These are phyloP conservation scores for Lepidurus apus DNA, from an alignment of 1,140 invertebrate species.

Conservation along the genomic window DNA sequence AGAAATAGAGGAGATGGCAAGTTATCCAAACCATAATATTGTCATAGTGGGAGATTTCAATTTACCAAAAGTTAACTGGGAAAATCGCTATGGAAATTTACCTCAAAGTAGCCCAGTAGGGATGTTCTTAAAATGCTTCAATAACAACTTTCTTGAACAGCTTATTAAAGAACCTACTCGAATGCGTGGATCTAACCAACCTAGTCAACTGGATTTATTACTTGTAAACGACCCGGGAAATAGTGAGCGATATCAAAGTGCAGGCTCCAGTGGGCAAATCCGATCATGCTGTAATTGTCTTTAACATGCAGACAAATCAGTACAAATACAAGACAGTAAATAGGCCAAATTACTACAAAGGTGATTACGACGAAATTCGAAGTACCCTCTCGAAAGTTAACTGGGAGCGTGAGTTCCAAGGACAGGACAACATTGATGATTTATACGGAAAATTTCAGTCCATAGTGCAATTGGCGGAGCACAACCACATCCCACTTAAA, in stretches of 20 bases:
- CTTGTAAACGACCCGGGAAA: not conserved
- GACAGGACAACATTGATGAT: too few species aligned
- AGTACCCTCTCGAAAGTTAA: too few species aligned
- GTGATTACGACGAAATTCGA: too few species aligned
- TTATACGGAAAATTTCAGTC: too few species aligned
- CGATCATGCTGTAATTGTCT: not conserved
- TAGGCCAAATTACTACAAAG: not conserved
- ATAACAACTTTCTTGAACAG: not conserved
- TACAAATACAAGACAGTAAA: not conserved
- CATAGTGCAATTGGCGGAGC: too few species aligned
- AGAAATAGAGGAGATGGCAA: not conserved
- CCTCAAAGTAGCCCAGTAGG: not conserved
- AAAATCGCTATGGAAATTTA: not conserved
- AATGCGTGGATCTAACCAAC: not conserved
- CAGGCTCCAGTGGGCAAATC: not conserved
- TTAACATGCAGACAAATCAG: not conserved
- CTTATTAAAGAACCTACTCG: not conserved
- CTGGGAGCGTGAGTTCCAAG: too few species aligned
- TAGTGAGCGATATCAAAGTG: not conserved
- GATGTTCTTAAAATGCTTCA: not conserved
- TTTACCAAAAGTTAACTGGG: not conserved
- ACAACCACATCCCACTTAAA: too few species aligned
- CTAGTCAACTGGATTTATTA: not conserved
- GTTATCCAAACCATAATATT: not conserved
- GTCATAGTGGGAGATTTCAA: not conserved